These are phyloP conservation scores for Chamaea fasciata DNA, from an alignment of 2,113 vertebrate species.

Conservation along the genomic window DNA sequence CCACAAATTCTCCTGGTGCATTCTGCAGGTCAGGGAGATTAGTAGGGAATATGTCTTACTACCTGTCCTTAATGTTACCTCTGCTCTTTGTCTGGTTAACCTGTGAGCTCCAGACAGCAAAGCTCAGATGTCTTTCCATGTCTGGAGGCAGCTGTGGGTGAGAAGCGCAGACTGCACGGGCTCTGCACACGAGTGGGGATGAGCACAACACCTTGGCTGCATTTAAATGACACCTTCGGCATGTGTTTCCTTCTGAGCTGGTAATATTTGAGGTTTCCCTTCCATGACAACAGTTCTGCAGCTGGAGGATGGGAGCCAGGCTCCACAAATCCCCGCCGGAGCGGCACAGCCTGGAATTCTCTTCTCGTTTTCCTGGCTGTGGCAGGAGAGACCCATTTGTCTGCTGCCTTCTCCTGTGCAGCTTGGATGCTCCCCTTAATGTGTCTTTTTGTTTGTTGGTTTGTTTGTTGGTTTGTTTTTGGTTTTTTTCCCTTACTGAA, in stretches of 20 bases:
- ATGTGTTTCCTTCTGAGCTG: neutral
- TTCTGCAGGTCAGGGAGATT: neutral
- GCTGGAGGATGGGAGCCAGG: neutral
- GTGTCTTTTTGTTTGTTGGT: neutral
- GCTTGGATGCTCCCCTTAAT: neutral
- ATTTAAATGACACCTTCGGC: neutral
- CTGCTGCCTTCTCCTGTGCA: neutral
- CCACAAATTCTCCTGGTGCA: neutral
- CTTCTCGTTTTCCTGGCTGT: neutral
- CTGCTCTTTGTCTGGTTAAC: neutral
- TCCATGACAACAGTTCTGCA: neutral
- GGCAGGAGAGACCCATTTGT: neutral
- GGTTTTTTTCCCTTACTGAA: neutral
- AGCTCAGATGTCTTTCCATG: neutral
- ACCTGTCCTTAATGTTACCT: neutral
- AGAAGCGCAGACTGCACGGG: neutral
- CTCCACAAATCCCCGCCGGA: accelerated
- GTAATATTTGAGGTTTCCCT: neutral
- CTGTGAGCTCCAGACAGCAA: neutral
- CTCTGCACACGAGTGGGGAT: accelerated
- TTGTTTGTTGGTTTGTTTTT: neutral
- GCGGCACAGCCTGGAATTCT: accelerated
- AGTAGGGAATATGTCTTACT: neutral
- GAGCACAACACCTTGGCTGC: neutral
- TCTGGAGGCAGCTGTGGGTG: neutral